phyloP scores from a whole-genome alignment of 2,113 vertebrate genomes.

The Scatophagus argus region DNA sequence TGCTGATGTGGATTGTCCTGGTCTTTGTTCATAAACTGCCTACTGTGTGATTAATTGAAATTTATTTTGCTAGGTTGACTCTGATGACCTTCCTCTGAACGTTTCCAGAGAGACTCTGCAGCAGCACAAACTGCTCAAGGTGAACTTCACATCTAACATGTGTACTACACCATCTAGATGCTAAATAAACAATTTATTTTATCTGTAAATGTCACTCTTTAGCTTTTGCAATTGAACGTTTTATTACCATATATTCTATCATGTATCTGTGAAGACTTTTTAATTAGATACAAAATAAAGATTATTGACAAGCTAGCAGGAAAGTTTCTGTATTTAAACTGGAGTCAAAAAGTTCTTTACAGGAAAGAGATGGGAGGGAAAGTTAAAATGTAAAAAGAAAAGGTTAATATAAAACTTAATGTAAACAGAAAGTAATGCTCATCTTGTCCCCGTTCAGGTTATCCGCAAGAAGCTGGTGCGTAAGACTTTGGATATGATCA shows the following conservation, averaged over 20 bases:
- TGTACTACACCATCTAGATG: neutral
- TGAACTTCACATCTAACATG: slow-evolving; percentile 56
- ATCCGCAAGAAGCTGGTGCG: slow-evolving; percentile 99
- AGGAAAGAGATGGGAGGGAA: neutral
- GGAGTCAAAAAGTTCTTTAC: neutral
- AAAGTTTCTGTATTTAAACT: neutral
- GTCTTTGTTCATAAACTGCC: neutral
- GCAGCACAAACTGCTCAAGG: slow-evolving; percentile 98
- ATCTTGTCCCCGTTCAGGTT: slow-evolving; percentile 82
- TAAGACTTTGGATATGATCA: slow-evolving; percentile 99
- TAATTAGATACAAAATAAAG: neutral
- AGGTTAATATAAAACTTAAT: neutral
- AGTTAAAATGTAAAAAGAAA: neutral
- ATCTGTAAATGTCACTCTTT: neutral
- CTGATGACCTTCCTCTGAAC: slow-evolving; percentile 97
- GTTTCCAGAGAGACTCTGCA: slow-evolving; percentile 98
- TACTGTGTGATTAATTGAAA: slow-evolving; percentile 7
- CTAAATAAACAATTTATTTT: too few species aligned
- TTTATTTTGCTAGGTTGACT: slow-evolving; percentile 89
- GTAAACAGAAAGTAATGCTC: neutral
- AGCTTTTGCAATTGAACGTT: neutral
- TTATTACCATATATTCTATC: neutral
- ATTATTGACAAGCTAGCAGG: neutral
- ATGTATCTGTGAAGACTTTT: neutral
- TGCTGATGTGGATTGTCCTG: neutral